Evolutionary conservation across 1,140 invertebrate species (phyloP), one percentile per base, ranked within the genome.

Genomic region (Drosophila pallidifrons): DNA sequence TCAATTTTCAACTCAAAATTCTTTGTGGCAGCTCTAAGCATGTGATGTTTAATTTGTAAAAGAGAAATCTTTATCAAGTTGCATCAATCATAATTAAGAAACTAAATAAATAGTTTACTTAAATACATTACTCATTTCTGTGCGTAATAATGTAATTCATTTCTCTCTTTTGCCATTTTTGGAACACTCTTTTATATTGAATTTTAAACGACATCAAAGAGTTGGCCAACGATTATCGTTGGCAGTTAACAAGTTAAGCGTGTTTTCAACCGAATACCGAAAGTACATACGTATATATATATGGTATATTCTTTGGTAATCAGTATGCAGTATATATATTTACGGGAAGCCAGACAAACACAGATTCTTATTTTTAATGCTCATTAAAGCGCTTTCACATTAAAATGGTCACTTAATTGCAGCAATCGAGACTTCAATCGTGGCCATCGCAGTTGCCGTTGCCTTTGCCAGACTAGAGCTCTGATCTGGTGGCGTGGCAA

Each of bases 201-300:
- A 28, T 30, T 25, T 58, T 2, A 13, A 66, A 13, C 11, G 45
- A 25, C 32, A 46, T 82, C 47, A 68, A 82, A 76, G 78, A 83
- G 47, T 61, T 83, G 51, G 38, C 76, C 54, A 47, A 47, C 77
- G 77, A 83, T 87, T 72, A 89, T 77, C 74, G 63, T 60, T 75
- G 74, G 55, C 80, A 77, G 80, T 80, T 87, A 81, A 83, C 83
- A 89, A 80, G 83, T 80, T 87, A 89, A 87, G 82, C 73, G 58
- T 54, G 64, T 69, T 49, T 49, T 54, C 16, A 38, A 3, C 32
- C 43, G 45, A 73, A 47, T 66, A 51, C 20, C 20, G 20, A 25
- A 25, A 11, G n/a, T 43, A 8, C 49, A 52, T 32, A 52, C 20
- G 3, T 25, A 25, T 25, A 25, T 20, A 2, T 25, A 20, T 20